phyloP scores from a whole-genome alignment of 2,888 invertebrate species.

The Ectemnius continuus region DNA sequence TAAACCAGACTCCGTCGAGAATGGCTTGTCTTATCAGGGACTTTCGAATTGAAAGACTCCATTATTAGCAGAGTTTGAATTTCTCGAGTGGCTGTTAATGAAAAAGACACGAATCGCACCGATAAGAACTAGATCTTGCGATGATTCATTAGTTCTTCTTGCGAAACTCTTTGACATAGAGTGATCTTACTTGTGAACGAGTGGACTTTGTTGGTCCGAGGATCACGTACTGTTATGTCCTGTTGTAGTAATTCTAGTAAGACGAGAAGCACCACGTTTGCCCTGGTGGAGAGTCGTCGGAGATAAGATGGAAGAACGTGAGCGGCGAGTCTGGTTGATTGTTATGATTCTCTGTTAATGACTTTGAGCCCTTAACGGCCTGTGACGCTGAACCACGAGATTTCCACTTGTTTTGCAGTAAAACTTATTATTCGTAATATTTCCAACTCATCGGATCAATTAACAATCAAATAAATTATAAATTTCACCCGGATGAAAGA shows the following conservation, averaged over 20 bases:
- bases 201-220: constrained; percentile 21
- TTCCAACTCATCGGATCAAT: no score
- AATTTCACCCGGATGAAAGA: no score
- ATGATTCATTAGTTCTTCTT: constrained; percentile 26
- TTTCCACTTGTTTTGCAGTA: no score
- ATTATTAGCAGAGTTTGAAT: no score
- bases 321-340: constrained; percentile 18
- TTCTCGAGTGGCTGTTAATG: background rate
- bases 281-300: background rate
- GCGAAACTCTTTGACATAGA: background rate
- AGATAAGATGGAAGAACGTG: constrained; percentile 22
- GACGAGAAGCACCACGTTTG: constrained; percentile 23
- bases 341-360: constrained; percentile 9
- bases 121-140: background rate
- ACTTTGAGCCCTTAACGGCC: no score
- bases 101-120: background rate
- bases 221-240: constrained; percentile 35
- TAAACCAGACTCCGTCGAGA: no score
- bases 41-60: no score
- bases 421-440: no score
- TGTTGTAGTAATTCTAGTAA: constrained; percentile 23
- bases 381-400: no score
- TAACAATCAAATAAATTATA: no score
- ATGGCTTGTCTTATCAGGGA: no score
- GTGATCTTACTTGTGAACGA: no score